Evolutionary conservation across 2,797 vertebrate genomes (phyloP), one percentile per base, ranked within the genome.

Genomic region (Dendrocincla tyrannina): DNA sequence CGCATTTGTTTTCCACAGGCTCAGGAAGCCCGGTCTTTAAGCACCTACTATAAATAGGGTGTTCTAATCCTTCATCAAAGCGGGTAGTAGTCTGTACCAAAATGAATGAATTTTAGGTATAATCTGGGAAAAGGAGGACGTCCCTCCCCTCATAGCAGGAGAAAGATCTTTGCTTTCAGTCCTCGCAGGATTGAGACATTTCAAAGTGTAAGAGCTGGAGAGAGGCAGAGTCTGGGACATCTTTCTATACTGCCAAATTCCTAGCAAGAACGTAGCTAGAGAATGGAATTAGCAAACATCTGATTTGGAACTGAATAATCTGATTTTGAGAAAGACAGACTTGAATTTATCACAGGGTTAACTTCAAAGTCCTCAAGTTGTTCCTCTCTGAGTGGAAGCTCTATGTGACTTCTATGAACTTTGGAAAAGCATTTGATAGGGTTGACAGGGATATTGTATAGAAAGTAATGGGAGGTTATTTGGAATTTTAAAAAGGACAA

Each of bases 1-100:
- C 14, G 1, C 93, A 72, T 94, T 96, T 96, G 95, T 96, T 95
- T 96, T 94, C 89, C 95, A 93, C 0, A 35, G 79, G 64, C 68
- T 93, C 95, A 96, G 96, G 96, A 96, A 97, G 82, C 92, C 75
- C 2, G 18, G 92, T 93, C 91, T 94, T 93, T 78, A 94, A 93
- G 95, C 89, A 91, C 66, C 83, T 95, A 75, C 95, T 96, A 95
- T 83, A 95, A 97, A 97, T 97, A 97, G 52, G 52, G 75, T 20
- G 33, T 49, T 89, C 73, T 89, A 87, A 89, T 94, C 82, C 93
- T 91, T 80, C 93, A 92, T 96, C 95, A 93, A 96, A 96, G 95
- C 0, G 5, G 35, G 68, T 62, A 86, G 46, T 44, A 88, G 78
- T 37, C 91, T 83, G 9, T 28, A 88, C 37, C 68, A 87, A 91